Evolutionary conservation across 2,888 invertebrate genomes (phyloP), one percentile per base, ranked within the genome.

Genomic region (Halocaridina rubra): DNA sequence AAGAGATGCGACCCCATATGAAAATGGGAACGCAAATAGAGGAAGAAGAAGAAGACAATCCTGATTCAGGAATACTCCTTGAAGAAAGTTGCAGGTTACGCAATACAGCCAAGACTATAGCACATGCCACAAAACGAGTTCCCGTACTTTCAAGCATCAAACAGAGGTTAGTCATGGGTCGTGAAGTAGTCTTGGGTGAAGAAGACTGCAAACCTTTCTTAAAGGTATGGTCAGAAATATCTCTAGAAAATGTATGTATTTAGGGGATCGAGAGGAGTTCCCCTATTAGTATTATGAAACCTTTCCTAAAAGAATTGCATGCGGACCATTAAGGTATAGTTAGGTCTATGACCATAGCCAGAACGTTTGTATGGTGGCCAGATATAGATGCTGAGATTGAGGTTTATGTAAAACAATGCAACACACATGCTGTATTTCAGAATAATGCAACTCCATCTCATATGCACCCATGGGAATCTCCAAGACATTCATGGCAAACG

Each of bases 401-500:
- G 27, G 2, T 10, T 10, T 67, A 13, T 64, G 78, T 67, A 24
- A 57, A 8, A 10, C 53, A 57, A n/a, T 76, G 53, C n/a, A 27
- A 13, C n/a, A n/a, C 7, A 22, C 57, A 57, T 57, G 53, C 76
- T 57, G 33, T 0, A 67, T 8, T 33, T 2, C 59, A 39, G 7
- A 74, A 75, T 61, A 22, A 72, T 22, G 74, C 75, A 5, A 27
- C 7, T 32, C 53, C 29, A 19, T 8, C 30, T 32, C 29, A 33
- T 7, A 19, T 30, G 32, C 89, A 90, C 72, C 88, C 87, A 3
- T 89, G 89, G 89, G 89, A 89, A 67, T 87, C 85, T 64, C 88
- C 89, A 3, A 81, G 80, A 19, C 77, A 67, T 75, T 86, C 89
- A 4, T 90, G 90, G 89, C 80, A 88, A 59, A 71, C 89, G 10